Evolutionary conservation across 2,888 invertebrate species (phyloP).

Genomic region (Smittia sp.): DNA sequence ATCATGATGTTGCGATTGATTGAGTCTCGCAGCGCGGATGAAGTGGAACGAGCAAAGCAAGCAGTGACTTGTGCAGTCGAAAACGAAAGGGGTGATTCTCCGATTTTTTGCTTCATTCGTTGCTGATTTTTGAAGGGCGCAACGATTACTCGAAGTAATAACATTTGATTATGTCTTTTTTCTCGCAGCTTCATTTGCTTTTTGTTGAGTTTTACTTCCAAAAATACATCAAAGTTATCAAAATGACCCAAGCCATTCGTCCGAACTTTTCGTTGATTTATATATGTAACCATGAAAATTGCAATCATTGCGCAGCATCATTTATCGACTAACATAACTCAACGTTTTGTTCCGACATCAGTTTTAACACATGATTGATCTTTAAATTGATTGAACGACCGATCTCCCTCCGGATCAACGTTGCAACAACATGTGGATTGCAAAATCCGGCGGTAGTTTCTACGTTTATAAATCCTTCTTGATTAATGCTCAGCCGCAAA

Average conservation of each 20-base stretch:
- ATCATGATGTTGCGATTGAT: conserved; percentile 33
- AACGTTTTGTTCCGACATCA: background rate
- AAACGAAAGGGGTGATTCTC: conserved; percentile 6
- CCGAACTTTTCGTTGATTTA: no score
- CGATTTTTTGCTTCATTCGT: background rate
- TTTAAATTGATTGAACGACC: background rate
- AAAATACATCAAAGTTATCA: background rate
- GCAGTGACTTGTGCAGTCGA: no score
- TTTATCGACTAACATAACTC: background rate
- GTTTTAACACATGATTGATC: background rate
- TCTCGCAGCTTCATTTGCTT: background rate
- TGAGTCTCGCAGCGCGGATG: conserved; percentile 1
- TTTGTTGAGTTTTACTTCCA: no score
- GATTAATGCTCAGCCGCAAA: conserved; percentile 2
- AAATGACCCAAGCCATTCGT: no score
- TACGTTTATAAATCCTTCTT: background rate
- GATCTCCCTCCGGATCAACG: background rate
- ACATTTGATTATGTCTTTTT: background rate
- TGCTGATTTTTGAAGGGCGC: background rate
- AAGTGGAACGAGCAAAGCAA: background rate
- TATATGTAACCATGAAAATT: background rate
- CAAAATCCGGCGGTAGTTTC: no score
- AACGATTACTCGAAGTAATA: conserved; percentile 3
- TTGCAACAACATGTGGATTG: background rate
- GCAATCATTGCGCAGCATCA: conserved; percentile 10